Evolutionary conservation across 1,140 invertebrate genomes (phyloP).

Genomic region (Acromyrmex charruanus): DNA sequence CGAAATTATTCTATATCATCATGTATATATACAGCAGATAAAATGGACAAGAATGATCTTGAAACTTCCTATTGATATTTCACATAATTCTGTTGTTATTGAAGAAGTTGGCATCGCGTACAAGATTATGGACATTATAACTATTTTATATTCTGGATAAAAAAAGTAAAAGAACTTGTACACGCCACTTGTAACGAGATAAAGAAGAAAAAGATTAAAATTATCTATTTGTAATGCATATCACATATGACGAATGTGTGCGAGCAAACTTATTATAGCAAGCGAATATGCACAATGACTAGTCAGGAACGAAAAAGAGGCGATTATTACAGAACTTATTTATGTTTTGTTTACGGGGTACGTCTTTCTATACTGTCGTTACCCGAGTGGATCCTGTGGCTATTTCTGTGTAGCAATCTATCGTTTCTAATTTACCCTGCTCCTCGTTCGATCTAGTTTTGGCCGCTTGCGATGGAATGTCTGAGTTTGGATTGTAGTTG

Average conservation of each 20-base stretch:
- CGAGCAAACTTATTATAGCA: constrained; percentile 30
- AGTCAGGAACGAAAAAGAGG: constrained; percentile 71
- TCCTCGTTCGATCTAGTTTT: constrained; percentile 66
- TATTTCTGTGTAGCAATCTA: constrained; percentile 75
- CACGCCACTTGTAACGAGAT: constrained; percentile 27
- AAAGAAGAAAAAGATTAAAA: constrained; percentile 52
- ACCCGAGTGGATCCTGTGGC: constrained; percentile 79
- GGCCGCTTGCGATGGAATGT: constrained; percentile 66
- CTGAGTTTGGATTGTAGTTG: constrained; percentile 86
- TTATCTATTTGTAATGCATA: constrained; percentile 61
- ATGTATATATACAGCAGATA: constrained; percentile 74
- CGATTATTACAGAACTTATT: constrained; percentile 64
- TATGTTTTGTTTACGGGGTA: constrained; percentile 4
- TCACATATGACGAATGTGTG: constrained; percentile 53
- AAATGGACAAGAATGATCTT: constrained; percentile 72
- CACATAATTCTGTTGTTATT: constrained; percentile 54
- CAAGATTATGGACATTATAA: constrained; percentile 38
- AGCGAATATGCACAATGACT: constrained; percentile 78
- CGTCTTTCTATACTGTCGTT: constrained; percentile 80
- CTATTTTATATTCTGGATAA: constrained; percentile 36
- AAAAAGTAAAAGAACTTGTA: constrained; percentile 45
- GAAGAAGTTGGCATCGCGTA: constrained; percentile 60
- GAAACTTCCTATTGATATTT: constrained; percentile 58
- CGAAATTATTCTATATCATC: constrained; percentile 71
- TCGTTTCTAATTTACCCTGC: constrained; percentile 68